Evolutionary conservation across 2,888 invertebrate species (phyloP).

Genomic region (Limnephilus auricula): DNA sequence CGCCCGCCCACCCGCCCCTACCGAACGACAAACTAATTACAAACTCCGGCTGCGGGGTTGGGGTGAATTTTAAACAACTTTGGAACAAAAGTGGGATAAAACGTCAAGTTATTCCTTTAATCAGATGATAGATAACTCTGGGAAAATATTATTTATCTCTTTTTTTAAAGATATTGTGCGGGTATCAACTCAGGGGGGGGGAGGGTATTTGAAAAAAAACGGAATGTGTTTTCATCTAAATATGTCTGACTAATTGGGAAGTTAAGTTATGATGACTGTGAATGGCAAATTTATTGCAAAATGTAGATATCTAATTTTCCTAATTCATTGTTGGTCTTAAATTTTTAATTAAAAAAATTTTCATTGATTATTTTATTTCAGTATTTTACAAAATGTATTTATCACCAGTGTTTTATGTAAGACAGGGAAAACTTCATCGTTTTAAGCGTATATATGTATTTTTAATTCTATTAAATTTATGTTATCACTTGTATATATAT

Average conservation of each 20-base stretch:
- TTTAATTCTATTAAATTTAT: no score
- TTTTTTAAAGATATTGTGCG: constrained; percentile 31
- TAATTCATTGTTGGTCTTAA: no score
- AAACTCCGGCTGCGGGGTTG: constrained; percentile 38
- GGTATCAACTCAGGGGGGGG: not conserved
- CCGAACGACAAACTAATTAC: constrained; percentile 54
- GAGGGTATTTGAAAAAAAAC: not conserved
- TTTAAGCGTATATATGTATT: no score
- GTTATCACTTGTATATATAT: no score
- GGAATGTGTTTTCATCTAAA: not conserved
- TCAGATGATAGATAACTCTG: constrained; percentile 57
- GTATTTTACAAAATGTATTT: no score
- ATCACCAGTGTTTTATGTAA: no score
- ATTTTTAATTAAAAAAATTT: no score
- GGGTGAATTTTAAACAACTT: constrained; percentile 49
- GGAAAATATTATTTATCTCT: constrained; percentile 49
- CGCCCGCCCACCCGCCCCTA: constrained; percentile 24
- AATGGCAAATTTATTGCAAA: not conserved
- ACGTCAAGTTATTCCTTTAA: constrained; percentile 56
- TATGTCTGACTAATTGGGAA: not conserved
- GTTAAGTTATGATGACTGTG: no score
- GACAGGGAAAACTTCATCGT: no score
- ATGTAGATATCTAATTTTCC: not conserved
- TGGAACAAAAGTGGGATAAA: constrained; percentile 54
- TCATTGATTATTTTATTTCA: no score